phyloP scores from a whole-genome alignment of 2,888 invertebrate genomes.

The Encarsia formosa region DNA sequence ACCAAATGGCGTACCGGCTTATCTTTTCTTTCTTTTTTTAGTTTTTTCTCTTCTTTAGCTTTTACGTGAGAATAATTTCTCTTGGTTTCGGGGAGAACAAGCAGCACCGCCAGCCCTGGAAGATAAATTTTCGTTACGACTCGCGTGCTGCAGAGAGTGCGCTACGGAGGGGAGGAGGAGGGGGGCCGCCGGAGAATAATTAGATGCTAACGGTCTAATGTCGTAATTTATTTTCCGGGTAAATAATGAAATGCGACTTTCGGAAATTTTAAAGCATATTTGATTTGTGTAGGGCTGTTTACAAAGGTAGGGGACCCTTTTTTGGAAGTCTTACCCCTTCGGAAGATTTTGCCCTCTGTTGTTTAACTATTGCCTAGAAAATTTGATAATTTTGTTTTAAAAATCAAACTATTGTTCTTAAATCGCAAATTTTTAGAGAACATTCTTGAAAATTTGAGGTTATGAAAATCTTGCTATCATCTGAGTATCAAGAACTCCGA shows the following conservation, averaged over 20 bases:
- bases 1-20: not conserved
- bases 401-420: no score
- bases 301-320: no score
- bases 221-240: constrained; percentile 17
- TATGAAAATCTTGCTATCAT: no score
- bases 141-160: not conserved
- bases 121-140: constrained; percentile 25
- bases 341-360: no score
- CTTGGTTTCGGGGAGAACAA: constrained; percentile 3
- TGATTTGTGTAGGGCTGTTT: no score
- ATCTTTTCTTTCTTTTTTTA: not conserved
- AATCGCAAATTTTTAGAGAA: no score
- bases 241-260: constrained; percentile 21
- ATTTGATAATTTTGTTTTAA: no score
- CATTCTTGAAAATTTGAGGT: no score
- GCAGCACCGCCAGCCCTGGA: not conserved
- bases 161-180: not conserved
- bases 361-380: no score
- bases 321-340: no score
- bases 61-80: constrained; percentile 14
- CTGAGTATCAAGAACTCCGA: no score
- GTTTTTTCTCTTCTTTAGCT: constrained; percentile 3
- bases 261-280: constrained; percentile 9
- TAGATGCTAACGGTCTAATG: constrained; percentile 22
- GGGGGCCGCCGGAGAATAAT: constrained; percentile 21